Percentiles rank a stretch among this genome's conserved stretches.
Evolutionary conservation across 2,113 vertebrate species (phyloP).

Genomic region (Triplophysa dalaica): DNA sequence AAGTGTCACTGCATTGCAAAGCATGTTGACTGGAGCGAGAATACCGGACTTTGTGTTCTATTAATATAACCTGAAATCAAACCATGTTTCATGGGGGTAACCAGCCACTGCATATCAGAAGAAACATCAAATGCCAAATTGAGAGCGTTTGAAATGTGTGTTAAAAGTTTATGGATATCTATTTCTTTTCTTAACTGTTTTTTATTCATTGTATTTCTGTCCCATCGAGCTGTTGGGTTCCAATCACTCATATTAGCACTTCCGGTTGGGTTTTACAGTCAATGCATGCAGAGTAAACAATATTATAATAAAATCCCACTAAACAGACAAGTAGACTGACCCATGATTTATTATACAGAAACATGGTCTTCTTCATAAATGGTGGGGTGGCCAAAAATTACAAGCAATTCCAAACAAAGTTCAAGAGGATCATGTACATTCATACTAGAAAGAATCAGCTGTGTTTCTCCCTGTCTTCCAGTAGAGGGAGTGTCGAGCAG

Average conservation of each 20-base stretch:
- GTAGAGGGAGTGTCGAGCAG: too few relatives aligned
- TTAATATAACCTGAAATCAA: conserved; percentile 69
- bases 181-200: background rate
- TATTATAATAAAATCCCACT: background rate
- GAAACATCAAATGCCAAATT: background rate
- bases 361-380: too few relatives aligned
- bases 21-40: conserved; percentile 56
- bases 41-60: conserved; percentile 66
- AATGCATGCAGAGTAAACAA: background rate
- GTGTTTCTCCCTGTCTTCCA: too few relatives aligned
- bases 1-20: conserved; percentile 59
- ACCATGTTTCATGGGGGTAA: conserved; percentile 69
- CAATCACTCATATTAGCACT: background rate
- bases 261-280: background rate
- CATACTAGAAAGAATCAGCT: too few relatives aligned
- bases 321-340: background rate
- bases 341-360: too few relatives aligned
- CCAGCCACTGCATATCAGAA: conserved; percentile 55
- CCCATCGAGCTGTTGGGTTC: background rate
- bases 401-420: too few relatives aligned
- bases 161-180: too few relatives aligned
- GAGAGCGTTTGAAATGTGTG: background rate
- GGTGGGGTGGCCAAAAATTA: too few relatives aligned
- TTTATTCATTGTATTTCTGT: background rate
- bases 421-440: too few relatives aligned